Conservation (phyloP, 1,140 invertebrate species). For the Ostrea edulis region DNA sequence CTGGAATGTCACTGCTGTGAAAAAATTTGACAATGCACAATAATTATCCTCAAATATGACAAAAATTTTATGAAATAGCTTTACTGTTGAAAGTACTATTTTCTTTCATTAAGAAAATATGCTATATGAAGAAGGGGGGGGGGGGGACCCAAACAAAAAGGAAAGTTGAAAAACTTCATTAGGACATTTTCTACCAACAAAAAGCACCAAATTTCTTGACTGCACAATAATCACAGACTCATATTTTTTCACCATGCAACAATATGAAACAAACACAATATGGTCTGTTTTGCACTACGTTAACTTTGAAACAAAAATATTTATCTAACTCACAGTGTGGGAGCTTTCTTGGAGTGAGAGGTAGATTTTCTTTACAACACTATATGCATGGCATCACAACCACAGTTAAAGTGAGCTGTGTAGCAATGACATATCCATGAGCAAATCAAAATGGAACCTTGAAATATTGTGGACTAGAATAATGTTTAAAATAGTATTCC, state of each 20-base stretch:
- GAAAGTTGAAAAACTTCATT: neutral
- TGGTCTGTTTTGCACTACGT: neutral
- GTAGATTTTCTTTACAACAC: constrained; percentile 2
- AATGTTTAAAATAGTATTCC: neutral
- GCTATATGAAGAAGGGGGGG: too few relatives aligned
- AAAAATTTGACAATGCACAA: constrained; percentile 18
- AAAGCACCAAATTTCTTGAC: neutral
- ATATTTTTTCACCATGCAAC: constrained; percentile 10
- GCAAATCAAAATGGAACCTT: constrained; percentile 14
- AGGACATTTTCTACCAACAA: neutral
- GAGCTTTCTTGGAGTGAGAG: neutral
- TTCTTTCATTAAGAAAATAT: neutral
- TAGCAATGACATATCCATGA: too few relatives aligned
- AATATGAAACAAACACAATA: neutral
- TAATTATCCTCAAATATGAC: neutral
- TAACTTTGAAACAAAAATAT: neutral
- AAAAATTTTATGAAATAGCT: neutral
- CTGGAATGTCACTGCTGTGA: constrained; percentile 24
- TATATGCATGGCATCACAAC: neutral
- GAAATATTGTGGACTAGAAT: neutral
- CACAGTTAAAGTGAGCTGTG: neutral
- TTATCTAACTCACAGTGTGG: too few relatives aligned
- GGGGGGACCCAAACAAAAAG: neutral
- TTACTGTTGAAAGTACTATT: neutral
- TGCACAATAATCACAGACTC: neutral